A percentile compares a stretch with the other conserved stretches of the same genome.
These are phyloP conservation scores for Lutraria lutraria DNA, from an alignment of 2,888 invertebrate species.

Conservation along the genomic window DNA sequence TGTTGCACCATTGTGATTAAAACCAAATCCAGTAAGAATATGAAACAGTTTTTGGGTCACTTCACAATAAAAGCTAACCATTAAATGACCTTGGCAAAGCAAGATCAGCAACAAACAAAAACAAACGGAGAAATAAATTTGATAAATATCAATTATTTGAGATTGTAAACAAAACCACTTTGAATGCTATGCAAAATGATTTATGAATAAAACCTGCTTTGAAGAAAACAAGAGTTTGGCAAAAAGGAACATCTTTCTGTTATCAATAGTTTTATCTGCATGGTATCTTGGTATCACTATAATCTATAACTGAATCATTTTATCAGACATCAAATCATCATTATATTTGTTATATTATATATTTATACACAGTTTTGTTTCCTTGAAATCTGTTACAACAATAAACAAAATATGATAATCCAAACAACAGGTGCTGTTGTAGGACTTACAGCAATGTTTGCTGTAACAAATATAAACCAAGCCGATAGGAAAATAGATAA, in stretches of 20 bases:
- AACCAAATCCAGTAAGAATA: neutral
- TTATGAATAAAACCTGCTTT: neutral
- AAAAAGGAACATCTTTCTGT: too few species aligned
- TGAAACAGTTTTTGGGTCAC: neutral
- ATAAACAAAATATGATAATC: constrained; percentile 1
- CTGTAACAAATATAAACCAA: neutral
- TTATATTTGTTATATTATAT: neutral
- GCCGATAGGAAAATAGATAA: neutral
- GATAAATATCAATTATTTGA: neutral
- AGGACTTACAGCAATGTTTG: neutral
- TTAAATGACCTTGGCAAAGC: neutral
- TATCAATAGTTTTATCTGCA: too few species aligned
- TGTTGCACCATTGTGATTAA: neutral
- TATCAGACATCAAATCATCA: neutral
- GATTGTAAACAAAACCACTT: neutral
- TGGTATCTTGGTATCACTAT: neutral
- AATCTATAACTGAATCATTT: neutral
- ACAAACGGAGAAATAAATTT: neutral
- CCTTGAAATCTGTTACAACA: neutral
- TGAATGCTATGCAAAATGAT: neutral
- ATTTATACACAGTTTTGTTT: neutral
- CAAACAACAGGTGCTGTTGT: constrained; percentile 7
- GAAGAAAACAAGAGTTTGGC: neutral
- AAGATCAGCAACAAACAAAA: neutral
- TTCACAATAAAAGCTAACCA: neutral